Base-by-base conservation (phyloP, 2,888 invertebrate genomes). In the Aspidiotus destructor region DNA sequence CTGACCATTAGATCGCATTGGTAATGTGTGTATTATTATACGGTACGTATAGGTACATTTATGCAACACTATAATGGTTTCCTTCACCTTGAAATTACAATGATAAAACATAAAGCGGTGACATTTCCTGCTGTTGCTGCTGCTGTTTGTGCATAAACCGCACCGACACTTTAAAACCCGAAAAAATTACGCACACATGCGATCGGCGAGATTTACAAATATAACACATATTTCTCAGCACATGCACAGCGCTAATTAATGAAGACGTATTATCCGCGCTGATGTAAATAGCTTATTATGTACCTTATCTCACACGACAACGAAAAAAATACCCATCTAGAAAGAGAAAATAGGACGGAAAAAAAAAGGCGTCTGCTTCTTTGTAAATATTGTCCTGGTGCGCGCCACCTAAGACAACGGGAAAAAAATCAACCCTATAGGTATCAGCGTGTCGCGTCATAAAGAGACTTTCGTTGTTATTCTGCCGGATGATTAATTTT, bases 41-140 rank as follows among this genome's bases (percentile, higher is more conserved):
- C 28, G 28, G 28, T 28, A 28, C 5, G 28, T 28, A n/a, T n/a
- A 28, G 28, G 28, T 28, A 28, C 28, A 28, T 28, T 28, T 48
- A 48, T 48, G n/a, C 48, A n/a, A 11, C 11, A 15, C 16, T 11
- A 42, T 61, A 61, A 61, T 44, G 61, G 44, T 61, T 61, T 61
- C 61, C 61, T 61, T 41, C 16, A 61, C 61, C 61, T 61, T 61
- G 61, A 61, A 61, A 44, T 41, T 61, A 44, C 41, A 40, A 41
- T 41, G 61, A 61, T 41, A 58, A 58, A 58, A 58, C 40, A 58
- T 58, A 40, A 58, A 61, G 42, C 11, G 61, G 61, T 61, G 61
- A 61, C 61, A 61, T 61, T 61, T 61, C 61, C 61, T 61, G 61
- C 16, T 44, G 61, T 8, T 55, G 55, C 61, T 61, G 61, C 16